These are phyloP conservation scores for Karalla daura DNA, from an alignment of 2,797 vertebrate species.

Conservation along the genomic window DNA sequence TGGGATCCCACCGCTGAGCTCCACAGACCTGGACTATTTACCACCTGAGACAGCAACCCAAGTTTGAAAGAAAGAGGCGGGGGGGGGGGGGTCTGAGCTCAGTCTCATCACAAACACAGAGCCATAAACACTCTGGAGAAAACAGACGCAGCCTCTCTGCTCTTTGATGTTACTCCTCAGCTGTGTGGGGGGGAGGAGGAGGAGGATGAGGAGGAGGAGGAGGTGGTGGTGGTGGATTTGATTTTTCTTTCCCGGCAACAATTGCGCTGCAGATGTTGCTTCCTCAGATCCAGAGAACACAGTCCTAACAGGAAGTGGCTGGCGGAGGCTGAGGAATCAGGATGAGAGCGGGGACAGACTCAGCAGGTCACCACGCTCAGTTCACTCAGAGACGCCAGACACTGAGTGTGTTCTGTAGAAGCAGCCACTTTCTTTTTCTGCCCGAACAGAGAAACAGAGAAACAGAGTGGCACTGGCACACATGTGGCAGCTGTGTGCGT, in stretches of 20 bases:
- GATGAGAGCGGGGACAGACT: too few species aligned
- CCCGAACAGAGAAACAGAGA: not conserved
- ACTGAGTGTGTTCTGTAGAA: too few species aligned
- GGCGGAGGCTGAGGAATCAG: too few species aligned
- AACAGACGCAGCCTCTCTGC: slow-evolving; percentile 5
- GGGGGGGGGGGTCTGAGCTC: not conserved
- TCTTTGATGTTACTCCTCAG: slow-evolving; percentile 55
- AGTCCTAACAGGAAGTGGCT: slow-evolving; percentile 12
- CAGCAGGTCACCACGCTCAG: too few species aligned
- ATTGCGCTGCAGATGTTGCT: slow-evolving; percentile 28
- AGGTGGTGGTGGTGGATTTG: slow-evolving; percentile 47
- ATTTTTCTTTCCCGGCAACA: slow-evolving; percentile 12
- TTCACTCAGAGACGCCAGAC: too few species aligned
- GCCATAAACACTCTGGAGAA: slow-evolving; percentile 16
- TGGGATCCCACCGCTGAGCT: too few species aligned
- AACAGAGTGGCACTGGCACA: not conserved
- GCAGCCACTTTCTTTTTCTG: slow-evolving; percentile 1
- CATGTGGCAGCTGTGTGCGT: not conserved
- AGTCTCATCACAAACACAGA: slow-evolving; percentile 36
- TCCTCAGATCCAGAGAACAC: slow-evolving; percentile 27
- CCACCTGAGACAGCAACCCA: too few species aligned
- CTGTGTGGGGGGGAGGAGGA: too few species aligned
- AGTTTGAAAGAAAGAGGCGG: too few species aligned
- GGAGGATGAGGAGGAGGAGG: too few species aligned
- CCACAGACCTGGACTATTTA: too few species aligned